Conservation (phyloP, 2,113 vertebrate species). For the Butorides virescens region DNA sequence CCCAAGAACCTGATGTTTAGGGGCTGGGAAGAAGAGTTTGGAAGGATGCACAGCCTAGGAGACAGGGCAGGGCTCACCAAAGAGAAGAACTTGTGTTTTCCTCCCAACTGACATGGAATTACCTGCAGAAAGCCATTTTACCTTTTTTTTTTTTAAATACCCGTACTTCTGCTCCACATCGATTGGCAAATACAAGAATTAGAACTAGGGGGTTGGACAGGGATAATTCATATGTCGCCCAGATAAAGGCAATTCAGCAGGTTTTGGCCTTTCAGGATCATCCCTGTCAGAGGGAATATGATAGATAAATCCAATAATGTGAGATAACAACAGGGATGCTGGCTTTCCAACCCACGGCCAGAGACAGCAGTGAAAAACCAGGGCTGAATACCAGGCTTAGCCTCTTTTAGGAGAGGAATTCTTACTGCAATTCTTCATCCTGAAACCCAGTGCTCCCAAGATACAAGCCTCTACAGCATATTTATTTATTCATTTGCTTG, state of each 20-base stretch:
- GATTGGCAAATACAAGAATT: not conserved
- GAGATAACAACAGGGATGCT: not conserved
- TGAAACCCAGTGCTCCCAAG: not conserved
- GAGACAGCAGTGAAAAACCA: not conserved
- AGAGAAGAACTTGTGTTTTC: not conserved
- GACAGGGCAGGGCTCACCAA: not conserved
- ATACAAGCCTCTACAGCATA: not conserved
- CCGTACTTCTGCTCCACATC: not conserved
- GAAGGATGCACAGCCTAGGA: not conserved
- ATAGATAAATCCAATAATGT: not conserved
- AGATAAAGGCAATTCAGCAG: not conserved
- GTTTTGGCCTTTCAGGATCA: not conserved
- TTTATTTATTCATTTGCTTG: not conserved
- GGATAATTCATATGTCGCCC: not conserved
- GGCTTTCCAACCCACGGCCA: not conserved
- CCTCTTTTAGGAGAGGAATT: not conserved
- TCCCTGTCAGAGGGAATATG: not conserved
- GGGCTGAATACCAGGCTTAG: not conserved
- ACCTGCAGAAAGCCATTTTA: not conserved
- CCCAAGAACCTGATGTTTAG: rapidly evolving
- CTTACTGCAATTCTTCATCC: not conserved
- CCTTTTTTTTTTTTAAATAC: not conserved
- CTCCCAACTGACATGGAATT: not conserved
- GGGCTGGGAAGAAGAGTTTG: not conserved
- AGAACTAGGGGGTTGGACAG: not conserved